A percentile compares a stretch with the other conserved stretches of the same genome.
phyloP scores from a whole-genome alignment of 2,888 invertebrate genomes.

The Macaria liturata region DNA sequence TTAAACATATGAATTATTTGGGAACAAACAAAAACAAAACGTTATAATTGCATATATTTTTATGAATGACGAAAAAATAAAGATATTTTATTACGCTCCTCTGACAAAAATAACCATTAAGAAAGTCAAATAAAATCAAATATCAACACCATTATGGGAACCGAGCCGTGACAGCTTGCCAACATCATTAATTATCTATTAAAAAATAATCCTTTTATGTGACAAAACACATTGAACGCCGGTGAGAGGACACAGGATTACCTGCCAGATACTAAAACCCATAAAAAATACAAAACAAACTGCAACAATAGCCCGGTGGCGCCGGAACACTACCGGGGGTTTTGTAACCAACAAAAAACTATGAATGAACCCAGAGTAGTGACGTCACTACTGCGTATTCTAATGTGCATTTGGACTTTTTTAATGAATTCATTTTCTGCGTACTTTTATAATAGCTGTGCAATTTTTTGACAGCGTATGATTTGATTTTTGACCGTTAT shows the following conservation, averaged over 20 bases:
- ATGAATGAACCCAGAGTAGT: conserved; percentile 32
- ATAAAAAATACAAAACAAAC: conserved; percentile 75
- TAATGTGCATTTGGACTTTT: conserved; percentile 28
- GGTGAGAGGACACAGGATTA: conserved; percentile 77
- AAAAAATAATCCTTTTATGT: conserved; percentile 78
- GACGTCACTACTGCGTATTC: conserved; percentile 16
- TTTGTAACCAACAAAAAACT: conserved; percentile 45
- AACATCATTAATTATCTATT: conserved; percentile 81
- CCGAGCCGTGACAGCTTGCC: conserved; percentile 48
- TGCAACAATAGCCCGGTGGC: conserved; percentile 47
- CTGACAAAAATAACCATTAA: not conserved
- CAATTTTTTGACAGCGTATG: not conserved
- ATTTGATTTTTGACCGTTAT: conserved; percentile 41
- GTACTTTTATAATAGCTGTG: not conserved
- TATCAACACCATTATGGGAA: conserved; percentile 37
- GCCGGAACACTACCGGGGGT: conserved; percentile 41
- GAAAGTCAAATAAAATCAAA: conserved; percentile 38
- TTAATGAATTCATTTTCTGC: not conserved
- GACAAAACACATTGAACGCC: conserved; percentile 71
- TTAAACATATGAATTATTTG: too few relatives aligned
- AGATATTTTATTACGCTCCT: too few relatives aligned
- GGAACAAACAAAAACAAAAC: too few relatives aligned
- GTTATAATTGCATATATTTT: too few relatives aligned
- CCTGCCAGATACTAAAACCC: conserved; percentile 66
- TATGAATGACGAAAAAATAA: too few relatives aligned